Base-by-base conservation (phyloP, 2,888 invertebrate genomes). In the Leucoma salicis region DNA sequence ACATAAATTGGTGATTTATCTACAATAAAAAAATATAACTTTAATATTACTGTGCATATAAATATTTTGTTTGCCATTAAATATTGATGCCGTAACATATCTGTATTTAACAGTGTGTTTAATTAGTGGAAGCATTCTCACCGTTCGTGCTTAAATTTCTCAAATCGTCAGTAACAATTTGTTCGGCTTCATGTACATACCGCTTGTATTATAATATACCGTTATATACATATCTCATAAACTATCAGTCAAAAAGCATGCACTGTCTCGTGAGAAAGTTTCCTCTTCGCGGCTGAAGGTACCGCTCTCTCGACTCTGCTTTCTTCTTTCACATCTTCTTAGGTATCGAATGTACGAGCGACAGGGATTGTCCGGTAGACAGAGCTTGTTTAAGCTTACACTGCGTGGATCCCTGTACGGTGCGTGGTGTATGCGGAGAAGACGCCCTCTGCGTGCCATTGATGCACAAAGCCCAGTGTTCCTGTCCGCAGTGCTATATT, bases 351-450 rank as follows among this genome's bases (percentile, higher is more conserved):
- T 97, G 97, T 91, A 94, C 94, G 91, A 94, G 94, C 89, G 96
- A 97, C 92, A 92, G 93, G 91, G 96, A 96, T 91, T 97, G 97
- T 91, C 94, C 96, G 64, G 94, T 94, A 90, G 96, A 97, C 90
- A 95, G 96, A 91, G 95, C 96, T 81, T 97, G 97, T 91, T 93
- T 96, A 89, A 95, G 95, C 90, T 93, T 94, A 87, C 95, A 95
- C 90, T 97, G 97, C 89, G 92, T 95, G 87, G 96, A 97, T 89
- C 97, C 97, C 58, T 97, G 97, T 91, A 93, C 93, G 74, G 92
- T 96, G 74, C 94, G 96, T 68, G 96, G 95, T 69, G 95, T 94
- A 61, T 97, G 97, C 82, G 97, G 97, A 61, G 92, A 94, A 70
- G 97, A 97, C 85, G 97, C 97, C 52, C 91, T 96, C 52, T 97